Conservation (phyloP, 2,888 invertebrate genomes). For the Drosophila acutilabella region DNA sequence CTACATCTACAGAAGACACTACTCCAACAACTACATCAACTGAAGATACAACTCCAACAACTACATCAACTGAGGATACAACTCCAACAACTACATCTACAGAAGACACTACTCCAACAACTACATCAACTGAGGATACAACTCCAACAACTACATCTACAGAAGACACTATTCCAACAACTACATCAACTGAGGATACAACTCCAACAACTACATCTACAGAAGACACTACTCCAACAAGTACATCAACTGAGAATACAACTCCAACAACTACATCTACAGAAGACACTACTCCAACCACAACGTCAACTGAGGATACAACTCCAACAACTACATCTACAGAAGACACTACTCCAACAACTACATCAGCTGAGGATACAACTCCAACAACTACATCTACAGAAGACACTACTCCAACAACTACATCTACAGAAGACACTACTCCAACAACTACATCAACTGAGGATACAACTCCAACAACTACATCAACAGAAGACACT, state of each 20-base stretch:
- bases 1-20: neutral
- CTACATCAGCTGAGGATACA: neutral
- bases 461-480: too few relatives aligned
- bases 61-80: neutral
- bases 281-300: neutral
- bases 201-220: neutral
- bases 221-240: neutral
- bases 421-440: too few relatives aligned
- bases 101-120: neutral
- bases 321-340: neutral
- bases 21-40: neutral
- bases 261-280: neutral
- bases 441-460: too few relatives aligned
- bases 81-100: neutral
- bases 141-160: neutral
- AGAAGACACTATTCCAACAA: neutral
- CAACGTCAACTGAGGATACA: neutral
- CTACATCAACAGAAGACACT: too few relatives aligned
- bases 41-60: neutral
- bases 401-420: too few relatives aligned
- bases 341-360: neutral
- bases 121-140: neutral
- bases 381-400: neutral
- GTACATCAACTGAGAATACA: neutral
- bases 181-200: neutral